Conservation (phyloP, 1,140 invertebrate genomes). For the Brachionus asplanchnoidis region DNA sequence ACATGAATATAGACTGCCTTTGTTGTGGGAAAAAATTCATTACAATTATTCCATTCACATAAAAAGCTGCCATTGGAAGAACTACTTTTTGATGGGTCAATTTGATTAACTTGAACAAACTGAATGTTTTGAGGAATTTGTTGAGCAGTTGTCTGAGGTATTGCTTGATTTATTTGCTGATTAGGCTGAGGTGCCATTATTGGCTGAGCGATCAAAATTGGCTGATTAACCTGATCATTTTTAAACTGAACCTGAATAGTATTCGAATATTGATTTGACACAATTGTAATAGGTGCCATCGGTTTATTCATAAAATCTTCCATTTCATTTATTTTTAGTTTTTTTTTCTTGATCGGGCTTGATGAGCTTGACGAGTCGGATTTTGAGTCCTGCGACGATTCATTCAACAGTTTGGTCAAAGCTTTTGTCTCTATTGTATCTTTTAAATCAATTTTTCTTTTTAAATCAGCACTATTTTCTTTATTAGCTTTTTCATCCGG, state of each 20-base stretch:
- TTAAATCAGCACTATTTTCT: slow-evolving; percentile 6
- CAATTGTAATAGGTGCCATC: slow-evolving; percentile 10
- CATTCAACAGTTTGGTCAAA: not conserved
- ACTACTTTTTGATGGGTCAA: not conserved
- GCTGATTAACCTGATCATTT: not conserved
- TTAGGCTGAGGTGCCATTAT: not conserved
- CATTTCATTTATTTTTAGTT: slow-evolving; percentile 32
- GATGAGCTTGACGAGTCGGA: not conserved
- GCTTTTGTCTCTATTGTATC: not conserved
- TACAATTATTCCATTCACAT: slow-evolving; percentile 55
- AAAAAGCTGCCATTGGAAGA: slow-evolving; percentile 44
- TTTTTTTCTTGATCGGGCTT: slow-evolving; percentile 15
- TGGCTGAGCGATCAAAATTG: not conserved
- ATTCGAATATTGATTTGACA: slow-evolving; percentile 10
- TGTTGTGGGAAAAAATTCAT: slow-evolving; percentile 52
- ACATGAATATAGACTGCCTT: slow-evolving; percentile 51
- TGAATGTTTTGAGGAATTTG: not conserved
- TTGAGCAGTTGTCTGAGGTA: not conserved
- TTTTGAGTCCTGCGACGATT: not conserved
- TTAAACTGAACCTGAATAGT: slow-evolving; percentile 4
- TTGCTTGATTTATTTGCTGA: not conserved
- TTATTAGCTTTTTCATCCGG: slow-evolving; percentile 12
- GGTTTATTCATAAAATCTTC: slow-evolving; percentile 35
- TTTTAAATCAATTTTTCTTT: not conserved
- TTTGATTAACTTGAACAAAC: not conserved